A percentile compares a stretch with the other conserved stretches of the same genome.
Evolutionary conservation across 2,797 vertebrate genomes (phyloP).

Genomic region (Esox lucius): DNA sequence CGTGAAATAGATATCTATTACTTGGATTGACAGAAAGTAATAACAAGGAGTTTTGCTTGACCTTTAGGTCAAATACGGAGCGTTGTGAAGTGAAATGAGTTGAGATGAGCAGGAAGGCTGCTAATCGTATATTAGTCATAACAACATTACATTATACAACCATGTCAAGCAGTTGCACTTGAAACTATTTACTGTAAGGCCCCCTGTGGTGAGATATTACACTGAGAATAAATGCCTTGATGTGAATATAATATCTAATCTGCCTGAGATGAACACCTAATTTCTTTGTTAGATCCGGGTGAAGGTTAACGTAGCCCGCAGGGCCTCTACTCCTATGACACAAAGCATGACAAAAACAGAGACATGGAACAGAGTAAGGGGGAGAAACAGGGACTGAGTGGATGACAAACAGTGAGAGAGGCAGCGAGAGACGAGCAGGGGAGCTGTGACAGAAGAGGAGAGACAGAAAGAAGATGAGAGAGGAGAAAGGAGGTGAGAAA

Average conservation of each 20-base stretch:
- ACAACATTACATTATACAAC: slow-evolving; percentile 69
- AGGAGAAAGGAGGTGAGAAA: slow-evolving; percentile 33
- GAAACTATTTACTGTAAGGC: slow-evolving; percentile 74
- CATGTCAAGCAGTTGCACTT: slow-evolving; percentile 71
- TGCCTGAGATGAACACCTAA: slow-evolving; percentile 66
- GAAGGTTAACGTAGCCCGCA: slow-evolving; percentile 67
- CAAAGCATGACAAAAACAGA: slow-evolving; percentile 16
- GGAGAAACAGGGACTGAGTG: slow-evolving; percentile 14
- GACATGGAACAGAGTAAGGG: neutral
- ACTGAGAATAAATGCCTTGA: slow-evolving; percentile 73
- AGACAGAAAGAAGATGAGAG: neutral
- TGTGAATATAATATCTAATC: slow-evolving; percentile 70
- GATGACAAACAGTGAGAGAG: slow-evolving; percentile 3
- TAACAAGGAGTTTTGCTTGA: neutral
- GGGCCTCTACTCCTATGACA: slow-evolving; percentile 65
- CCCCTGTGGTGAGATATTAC: slow-evolving; percentile 66
- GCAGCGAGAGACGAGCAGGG: slow-evolving; percentile 49
- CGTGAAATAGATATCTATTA: neutral
- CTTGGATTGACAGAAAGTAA: neutral
- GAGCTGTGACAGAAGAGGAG: slow-evolving; percentile 32
- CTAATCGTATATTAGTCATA: slow-evolving; percentile 68
- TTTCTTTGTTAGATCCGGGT: slow-evolving; percentile 62
- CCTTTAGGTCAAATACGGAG: slow-evolving; percentile 37
- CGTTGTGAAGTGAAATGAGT: slow-evolving; percentile 64
- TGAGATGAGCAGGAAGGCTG: slow-evolving; percentile 66